Conservation (phyloP, 2,888 invertebrate genomes). For the Rhamnusium bicolor region DNA sequence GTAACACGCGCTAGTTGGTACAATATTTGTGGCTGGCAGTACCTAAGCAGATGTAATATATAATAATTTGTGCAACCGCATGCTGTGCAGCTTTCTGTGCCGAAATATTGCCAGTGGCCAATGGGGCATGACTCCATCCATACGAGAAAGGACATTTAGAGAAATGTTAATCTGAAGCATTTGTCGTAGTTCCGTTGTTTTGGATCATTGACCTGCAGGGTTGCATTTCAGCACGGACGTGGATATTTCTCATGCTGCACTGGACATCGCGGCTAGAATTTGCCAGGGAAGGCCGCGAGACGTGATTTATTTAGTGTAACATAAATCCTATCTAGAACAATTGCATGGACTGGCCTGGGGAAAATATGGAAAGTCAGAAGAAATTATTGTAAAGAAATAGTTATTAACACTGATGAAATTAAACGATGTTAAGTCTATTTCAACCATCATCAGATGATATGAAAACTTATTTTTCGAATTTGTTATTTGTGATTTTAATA, state of each 20-base stretch:
- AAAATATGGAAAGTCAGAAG: not conserved
- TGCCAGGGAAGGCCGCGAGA: not conserved
- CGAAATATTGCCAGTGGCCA: constrained; percentile 5
- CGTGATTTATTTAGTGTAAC: constrained; percentile 23
- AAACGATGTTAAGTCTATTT: too few species aligned
- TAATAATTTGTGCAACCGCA: constrained; percentile 43
- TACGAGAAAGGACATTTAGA: constrained; percentile 8
- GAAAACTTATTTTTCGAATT: too few species aligned
- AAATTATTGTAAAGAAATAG: not conserved
- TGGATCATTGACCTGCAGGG: constrained; percentile 18
- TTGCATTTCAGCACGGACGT: constrained; percentile 10
- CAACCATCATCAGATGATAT: too few species aligned
- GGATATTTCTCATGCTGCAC: constrained; percentile 17
- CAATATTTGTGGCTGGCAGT: constrained; percentile 44
- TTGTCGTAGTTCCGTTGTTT: constrained; percentile 3
- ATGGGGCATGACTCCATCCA: constrained; percentile 14
- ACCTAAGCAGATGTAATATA: constrained; percentile 44
- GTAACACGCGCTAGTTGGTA: constrained; percentile 40
- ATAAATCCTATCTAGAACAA: constrained; percentile 29
- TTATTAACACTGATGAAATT: too few species aligned
- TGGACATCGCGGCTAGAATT: constrained; percentile 9
- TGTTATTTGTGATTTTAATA: too few species aligned
- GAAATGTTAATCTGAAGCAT: constrained; percentile 23
- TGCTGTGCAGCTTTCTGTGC: constrained; percentile 6
- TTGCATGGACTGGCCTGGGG: not conserved